A percentile compares a stretch with the other conserved stretches of the same genome.
These are phyloP conservation scores for Tetragonula clypearis DNA, from an alignment of 1,140 invertebrate species.

Conservation along the genomic window DNA sequence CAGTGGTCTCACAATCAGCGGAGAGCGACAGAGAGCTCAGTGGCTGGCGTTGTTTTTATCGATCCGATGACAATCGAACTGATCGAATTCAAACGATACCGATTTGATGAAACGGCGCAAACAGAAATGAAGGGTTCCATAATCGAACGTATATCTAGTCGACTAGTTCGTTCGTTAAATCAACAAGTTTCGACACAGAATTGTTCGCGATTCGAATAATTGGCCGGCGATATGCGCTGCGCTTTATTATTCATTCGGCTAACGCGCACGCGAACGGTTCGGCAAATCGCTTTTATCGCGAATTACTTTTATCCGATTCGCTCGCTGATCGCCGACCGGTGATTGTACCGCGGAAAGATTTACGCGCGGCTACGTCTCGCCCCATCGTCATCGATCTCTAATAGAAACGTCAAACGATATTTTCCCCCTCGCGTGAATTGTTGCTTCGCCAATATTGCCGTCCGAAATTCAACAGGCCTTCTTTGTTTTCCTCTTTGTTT, in stretches of 20 bases:
- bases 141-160: conserved; percentile 11
- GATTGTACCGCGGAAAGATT: conserved; percentile 36
- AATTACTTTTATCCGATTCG: conserved; percentile 58
- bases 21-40: not conserved
- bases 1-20: too few relatives aligned
- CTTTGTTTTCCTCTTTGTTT: not conserved
- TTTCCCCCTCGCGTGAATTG: conserved; percentile 7
- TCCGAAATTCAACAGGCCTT: not conserved
- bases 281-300: conserved; percentile 49
- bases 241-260: conserved; percentile 57
- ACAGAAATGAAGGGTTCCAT: conserved; percentile 2
- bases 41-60: not conserved
- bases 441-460: not conserved
- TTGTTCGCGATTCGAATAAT: conserved; percentile 57
- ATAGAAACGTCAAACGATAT: conserved; percentile 40
- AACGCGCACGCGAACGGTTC: not conserved
- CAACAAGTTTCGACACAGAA: conserved; percentile 55
- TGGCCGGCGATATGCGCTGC: conserved; percentile 28
- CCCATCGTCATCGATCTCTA: conserved; percentile 31
- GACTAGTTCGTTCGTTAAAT: conserved; percentile 59
- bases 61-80: not conserved
- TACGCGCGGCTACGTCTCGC: conserved; percentile 17
- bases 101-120: conserved; percentile 6
- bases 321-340: conserved; percentile 1
- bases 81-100: conserved; percentile 18